These are phyloP conservation scores for Agonum fuliginosum DNA, from an alignment of 2,888 invertebrate species.

Conservation along the genomic window DNA sequence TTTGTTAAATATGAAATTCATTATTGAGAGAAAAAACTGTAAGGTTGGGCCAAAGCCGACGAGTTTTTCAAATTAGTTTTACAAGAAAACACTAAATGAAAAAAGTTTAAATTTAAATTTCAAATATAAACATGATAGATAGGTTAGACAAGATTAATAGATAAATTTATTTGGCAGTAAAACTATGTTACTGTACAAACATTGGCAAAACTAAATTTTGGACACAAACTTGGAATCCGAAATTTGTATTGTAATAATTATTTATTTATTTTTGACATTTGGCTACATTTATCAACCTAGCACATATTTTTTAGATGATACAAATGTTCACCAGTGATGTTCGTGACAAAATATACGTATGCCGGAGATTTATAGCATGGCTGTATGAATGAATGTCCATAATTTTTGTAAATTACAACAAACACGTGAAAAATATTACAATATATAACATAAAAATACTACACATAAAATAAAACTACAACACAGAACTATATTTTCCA, in stretches of 20 bases:
- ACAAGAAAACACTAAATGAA: background rate
- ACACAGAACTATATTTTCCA: too few relatives aligned
- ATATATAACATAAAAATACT: too few relatives aligned
- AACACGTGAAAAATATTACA: too few relatives aligned
- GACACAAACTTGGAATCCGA: conserved; percentile 19
- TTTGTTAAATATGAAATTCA: conserved; percentile 19
- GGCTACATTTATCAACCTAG: conserved; percentile 8
- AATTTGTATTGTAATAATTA: conserved; percentile 16
- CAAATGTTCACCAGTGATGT: background rate
- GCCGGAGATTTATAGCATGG: too few relatives aligned
- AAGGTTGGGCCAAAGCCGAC: background rate
- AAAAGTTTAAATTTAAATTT: conserved; percentile 13
- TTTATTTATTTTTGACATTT: conserved; percentile 10
- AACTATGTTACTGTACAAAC: conserved; percentile 10
- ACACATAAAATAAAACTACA: too few relatives aligned
- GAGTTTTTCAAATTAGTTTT: background rate
- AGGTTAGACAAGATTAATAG: conserved; percentile 44
- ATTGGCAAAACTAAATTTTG: conserved; percentile 36
- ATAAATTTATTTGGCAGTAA: conserved; percentile 15
- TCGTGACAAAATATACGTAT: conserved; percentile 11
- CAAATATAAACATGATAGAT: conserved; percentile 18
- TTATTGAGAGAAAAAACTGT: conserved; percentile 6
- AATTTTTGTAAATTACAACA: too few relatives aligned
- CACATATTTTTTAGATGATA: conserved; percentile 2
- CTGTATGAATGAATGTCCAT: background rate